These are phyloP conservation scores for Tor tambroides DNA, from an alignment of 2,113 vertebrate genomes.

Conservation along the genomic window DNA sequence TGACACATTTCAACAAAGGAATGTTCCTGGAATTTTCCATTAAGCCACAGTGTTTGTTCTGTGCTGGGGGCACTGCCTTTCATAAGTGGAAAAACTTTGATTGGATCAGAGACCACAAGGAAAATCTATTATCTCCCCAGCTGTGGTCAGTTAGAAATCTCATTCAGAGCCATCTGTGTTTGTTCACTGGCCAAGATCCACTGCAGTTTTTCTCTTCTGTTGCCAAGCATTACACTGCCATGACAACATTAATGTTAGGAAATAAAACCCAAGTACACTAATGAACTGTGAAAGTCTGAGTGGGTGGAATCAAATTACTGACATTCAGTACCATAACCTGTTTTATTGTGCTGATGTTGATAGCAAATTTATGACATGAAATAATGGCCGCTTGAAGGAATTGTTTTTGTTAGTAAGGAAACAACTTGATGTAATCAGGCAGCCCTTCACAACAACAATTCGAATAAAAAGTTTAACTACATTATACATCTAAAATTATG, in stretches of 20 bases:
- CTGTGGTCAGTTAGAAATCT: conserved; percentile 58
- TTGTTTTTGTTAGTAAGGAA: too few species aligned
- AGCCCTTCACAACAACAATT: neutral
- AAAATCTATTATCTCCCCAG: conserved; percentile 68
- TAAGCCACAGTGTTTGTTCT: neutral
- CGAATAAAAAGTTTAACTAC: neutral
- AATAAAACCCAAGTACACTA: neutral
- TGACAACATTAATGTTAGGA: neutral
- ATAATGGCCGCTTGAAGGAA: neutral
- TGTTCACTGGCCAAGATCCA: neutral
- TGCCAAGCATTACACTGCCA: neutral
- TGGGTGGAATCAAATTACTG: neutral
- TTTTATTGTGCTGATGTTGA: neutral
- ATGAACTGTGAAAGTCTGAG: neutral
- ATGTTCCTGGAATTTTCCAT: neutral
- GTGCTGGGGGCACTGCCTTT: neutral
- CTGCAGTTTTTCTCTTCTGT: neutral
- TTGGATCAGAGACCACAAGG: conserved; percentile 66
- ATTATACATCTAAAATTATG: neutral
- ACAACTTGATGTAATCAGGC: too few species aligned
- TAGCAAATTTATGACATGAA: neutral
- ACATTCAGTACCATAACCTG: neutral
- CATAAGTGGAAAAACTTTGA: neutral
- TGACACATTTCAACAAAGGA: neutral
- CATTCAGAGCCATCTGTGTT: conserved; percentile 40